Evolutionary conservation across 2,888 invertebrate genomes (phyloP).

Genomic region (Celastrina argiolus): DNA sequence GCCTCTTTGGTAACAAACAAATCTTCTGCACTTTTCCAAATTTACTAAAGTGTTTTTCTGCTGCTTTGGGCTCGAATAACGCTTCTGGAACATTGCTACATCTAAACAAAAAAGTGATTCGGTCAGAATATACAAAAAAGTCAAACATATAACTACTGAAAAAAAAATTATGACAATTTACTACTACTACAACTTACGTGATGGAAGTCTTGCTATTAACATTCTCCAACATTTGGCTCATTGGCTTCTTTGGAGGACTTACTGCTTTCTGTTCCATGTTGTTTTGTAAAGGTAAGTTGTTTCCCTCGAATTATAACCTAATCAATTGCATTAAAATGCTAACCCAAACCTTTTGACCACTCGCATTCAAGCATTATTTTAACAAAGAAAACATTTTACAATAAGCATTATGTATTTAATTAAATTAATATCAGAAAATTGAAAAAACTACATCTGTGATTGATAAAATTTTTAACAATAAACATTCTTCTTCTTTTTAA

Average conservation of each 20-base stretch:
- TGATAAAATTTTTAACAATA: too few relatives aligned
- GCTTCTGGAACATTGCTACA: constrained; percentile 82
- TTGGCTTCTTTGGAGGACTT: constrained; percentile 53
- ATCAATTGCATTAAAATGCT: not conserved
- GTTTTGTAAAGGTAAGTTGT: constrained; percentile 21
- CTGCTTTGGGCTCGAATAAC: constrained; percentile 77
- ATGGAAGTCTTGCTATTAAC: constrained; percentile 59
- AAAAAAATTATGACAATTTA: too few relatives aligned
- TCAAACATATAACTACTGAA: too few relatives aligned
- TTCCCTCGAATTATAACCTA: constrained; percentile 23
- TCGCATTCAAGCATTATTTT: not conserved
- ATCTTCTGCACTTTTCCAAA: constrained; percentile 85
- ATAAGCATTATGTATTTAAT: too few relatives aligned
- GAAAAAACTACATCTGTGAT: too few relatives aligned
- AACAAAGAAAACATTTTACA: not conserved
- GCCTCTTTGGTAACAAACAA: constrained; percentile 79
- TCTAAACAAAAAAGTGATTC: constrained; percentile 47
- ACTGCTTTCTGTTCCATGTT: constrained; percentile 46
- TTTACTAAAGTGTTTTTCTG: constrained; percentile 82
- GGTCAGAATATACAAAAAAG: constrained; percentile 12
- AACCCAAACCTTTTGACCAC: not conserved
- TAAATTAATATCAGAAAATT: too few relatives aligned
- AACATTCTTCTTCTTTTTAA: too few relatives aligned
- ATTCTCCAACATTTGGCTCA: constrained; percentile 49
- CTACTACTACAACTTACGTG: too few relatives aligned